phyloP scores from a whole-genome alignment of 35 echinoderm and acorn worm species.

The Eucidaris tribuloides region DNA sequence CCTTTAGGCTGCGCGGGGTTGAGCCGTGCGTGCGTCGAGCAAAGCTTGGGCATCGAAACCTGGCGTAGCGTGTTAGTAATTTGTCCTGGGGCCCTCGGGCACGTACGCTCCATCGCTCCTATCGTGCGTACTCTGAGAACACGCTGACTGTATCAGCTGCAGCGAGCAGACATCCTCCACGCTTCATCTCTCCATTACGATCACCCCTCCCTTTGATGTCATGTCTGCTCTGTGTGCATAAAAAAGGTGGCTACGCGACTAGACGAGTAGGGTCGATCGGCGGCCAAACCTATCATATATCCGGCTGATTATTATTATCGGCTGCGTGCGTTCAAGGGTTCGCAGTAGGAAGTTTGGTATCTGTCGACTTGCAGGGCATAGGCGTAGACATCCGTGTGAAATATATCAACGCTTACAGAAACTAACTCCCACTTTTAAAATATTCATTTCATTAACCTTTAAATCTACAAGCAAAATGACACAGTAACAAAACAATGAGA shows the following conservation, averaged over 20 bases:
- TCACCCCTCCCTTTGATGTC: background rate
- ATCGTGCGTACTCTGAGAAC: constrained; percentile 7
- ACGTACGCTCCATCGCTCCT: constrained; percentile 4
- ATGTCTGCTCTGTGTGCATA: background rate
- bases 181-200: background rate
- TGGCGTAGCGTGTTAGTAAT: constrained; percentile 68
- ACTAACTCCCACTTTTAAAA: no score
- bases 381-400: no score
- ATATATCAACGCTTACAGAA: no score
- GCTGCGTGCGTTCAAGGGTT: background rate
- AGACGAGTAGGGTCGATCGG: background rate
- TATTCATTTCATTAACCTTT: no score
- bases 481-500: no score
- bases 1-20: background rate
- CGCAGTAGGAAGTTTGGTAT: background rate
- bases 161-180: background rate
- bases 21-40: background rate
- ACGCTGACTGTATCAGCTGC: constrained; percentile 6
- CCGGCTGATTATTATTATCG: constrained; percentile 25
- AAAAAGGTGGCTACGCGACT: background rate
- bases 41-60: constrained; percentile 33
- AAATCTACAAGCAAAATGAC: no score
- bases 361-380: no score
- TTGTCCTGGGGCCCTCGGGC: constrained; percentile 28
- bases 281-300: constrained; percentile 4